These are phyloP conservation scores for Hyposoter didymator DNA, from an alignment of 2,888 invertebrate species.

Conservation along the genomic window DNA sequence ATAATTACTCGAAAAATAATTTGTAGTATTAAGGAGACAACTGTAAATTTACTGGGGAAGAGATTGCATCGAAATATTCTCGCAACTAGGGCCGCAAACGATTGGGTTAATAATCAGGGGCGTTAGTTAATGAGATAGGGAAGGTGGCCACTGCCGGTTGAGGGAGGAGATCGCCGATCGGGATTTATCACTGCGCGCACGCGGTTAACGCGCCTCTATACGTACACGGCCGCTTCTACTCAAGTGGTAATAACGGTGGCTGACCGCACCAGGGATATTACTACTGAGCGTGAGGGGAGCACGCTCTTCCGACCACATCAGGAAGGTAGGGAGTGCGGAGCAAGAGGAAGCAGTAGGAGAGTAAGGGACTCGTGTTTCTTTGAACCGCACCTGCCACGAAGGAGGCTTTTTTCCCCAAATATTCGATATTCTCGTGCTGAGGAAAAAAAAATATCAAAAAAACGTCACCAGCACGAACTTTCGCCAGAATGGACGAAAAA, in stretches of 20 bases:
- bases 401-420: not conserved
- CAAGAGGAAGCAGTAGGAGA: conserved; percentile 28
- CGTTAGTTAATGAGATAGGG: conserved; percentile 46
- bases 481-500: not conserved
- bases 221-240: conserved; percentile 39
- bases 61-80: conserved; percentile 21
- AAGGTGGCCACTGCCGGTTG: conserved; percentile 16
- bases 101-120: conserved; percentile 39
- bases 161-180: conserved; percentile 27
- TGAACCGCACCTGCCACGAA: not conserved
- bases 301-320: conserved; percentile 22
- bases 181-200: conserved; percentile 55
- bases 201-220: conserved; percentile 21
- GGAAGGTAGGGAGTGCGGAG: not conserved
- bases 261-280: conserved; percentile 63
- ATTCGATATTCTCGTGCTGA: not conserved
- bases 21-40: not conserved
- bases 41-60: not conserved
- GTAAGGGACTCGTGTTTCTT: conserved; percentile 41
- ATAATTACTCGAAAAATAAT: too few relatives aligned
- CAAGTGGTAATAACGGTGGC: conserved; percentile 63
- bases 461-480: not conserved
- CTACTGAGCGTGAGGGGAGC: conserved; percentile 52
- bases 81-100: conserved; percentile 10
- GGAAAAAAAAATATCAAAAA: not conserved